phyloP scores from a whole-genome alignment of 2,113 vertebrate genomes.

The Oreocharis arfaki region DNA sequence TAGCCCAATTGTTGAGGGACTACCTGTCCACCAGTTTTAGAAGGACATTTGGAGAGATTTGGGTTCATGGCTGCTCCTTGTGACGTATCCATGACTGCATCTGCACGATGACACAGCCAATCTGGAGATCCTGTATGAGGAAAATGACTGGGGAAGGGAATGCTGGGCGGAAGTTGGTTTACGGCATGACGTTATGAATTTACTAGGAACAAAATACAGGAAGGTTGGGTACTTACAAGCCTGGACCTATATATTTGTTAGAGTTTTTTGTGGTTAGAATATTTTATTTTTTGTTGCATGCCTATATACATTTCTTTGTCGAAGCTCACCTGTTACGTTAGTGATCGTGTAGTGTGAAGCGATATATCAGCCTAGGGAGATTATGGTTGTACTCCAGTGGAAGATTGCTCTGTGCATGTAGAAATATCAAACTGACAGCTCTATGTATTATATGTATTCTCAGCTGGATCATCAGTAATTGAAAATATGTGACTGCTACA shows the following conservation, averaged over 20 bases:
- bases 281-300: not conserved
- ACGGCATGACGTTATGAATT: not conserved
- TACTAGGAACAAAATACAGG: not conserved
- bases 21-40: not conserved
- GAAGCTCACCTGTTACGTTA: not conserved
- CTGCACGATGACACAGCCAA: not conserved
- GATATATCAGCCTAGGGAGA: not conserved
- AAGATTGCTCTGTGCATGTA: not conserved
- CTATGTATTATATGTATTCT: not conserved
- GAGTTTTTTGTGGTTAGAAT: not conserved
- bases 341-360: not conserved
- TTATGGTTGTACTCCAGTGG: not conserved
- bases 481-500: not conserved
- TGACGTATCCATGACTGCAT: not conserved
- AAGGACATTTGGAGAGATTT: not conserved
- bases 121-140: not conserved
- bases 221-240: not conserved
- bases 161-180: fast-evolving
- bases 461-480: not conserved
- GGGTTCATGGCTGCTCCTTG: not conserved
- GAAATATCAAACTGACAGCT: not conserved
- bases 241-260: not conserved
- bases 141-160: fast-evolving
- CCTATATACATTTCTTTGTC: not conserved
- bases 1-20: not conserved